Conservation (phyloP, 2,113 vertebrate species). For the Tylochromis polylepis region DNA sequence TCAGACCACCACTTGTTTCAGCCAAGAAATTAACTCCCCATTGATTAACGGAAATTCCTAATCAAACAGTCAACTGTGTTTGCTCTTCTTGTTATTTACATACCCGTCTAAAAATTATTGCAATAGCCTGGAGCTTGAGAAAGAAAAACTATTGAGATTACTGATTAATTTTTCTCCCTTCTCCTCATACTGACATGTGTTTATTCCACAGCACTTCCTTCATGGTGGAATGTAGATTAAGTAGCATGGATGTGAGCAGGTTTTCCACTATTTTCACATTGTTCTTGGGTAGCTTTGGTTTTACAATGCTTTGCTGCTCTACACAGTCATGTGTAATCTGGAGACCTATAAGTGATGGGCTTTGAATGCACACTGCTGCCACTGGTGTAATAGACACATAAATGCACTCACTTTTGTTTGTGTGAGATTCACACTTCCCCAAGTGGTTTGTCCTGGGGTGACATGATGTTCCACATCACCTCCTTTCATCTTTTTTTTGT, state of each 20-base stretch:
- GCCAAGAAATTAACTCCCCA: conserved; percentile 44
- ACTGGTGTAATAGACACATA: background rate
- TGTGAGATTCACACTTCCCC: background rate
- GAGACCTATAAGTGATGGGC: background rate
- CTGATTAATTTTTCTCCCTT: background rate
- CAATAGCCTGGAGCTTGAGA: background rate
- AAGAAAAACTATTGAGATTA: background rate
- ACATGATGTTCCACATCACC: background rate
- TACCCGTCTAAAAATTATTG: background rate
- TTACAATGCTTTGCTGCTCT: background rate
- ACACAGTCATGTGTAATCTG: background rate
- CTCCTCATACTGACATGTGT: background rate
- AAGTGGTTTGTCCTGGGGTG: background rate
- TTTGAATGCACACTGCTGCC: background rate
- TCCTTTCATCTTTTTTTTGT: background rate
- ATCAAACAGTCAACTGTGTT: conserved; percentile 20
- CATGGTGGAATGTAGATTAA: background rate
- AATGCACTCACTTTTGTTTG: background rate
- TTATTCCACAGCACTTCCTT: background rate
- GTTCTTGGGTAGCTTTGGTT: background rate
- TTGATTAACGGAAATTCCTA: conserved; percentile 41
- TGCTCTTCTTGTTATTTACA: conserved; percentile 15
- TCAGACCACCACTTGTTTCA: conserved; percentile 20
- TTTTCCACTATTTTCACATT: background rate
- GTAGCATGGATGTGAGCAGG: background rate